Base-by-base conservation (phyloP, 1,140 invertebrate genomes). In the Cyphomyrmex costatus region DNA sequence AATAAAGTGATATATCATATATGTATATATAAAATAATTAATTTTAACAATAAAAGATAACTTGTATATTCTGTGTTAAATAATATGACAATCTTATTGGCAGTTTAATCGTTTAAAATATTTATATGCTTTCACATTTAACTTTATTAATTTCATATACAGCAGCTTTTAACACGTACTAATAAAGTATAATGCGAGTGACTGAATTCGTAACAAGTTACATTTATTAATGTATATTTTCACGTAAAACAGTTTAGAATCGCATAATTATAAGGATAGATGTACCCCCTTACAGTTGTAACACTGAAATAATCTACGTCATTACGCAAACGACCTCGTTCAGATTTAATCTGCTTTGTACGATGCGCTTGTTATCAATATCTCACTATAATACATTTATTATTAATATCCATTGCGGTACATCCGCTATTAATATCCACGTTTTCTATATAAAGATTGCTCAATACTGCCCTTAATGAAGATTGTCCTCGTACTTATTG, bases 381-480 rank as follows among this genome's bases (percentile, higher is more conserved):
- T 74, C 79, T 58, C 68, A 19, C 79, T 74, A 46, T 49, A 68
- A 83, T 61, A 73, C 66, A 24, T 74, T 83, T 83, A 68, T 83
- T 83, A 83, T 83, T 83, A 83, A 83, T 83, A 83, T 49, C 79
- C n/a, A 83, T n/a, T 36, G 79, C 46, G 8, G 53, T 53, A 60
- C 19, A 74, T 61, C 14, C 68, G 68, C 68, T 83, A 83, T 83
- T 83, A 83, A 83, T 83, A 83, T n/a, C 36, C 21, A 58, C 53
- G 14, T 7, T 61, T 83, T 83, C 36, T 24, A 73, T 83, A 60
- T 60, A 83, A 53, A 74, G 66, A 70, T 30, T 80, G 78, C 78
- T 80, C 77, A 66, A 60, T 82, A 33, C 19, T 46, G 79, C 24
- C 53, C 66, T 82, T 73, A 73, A 60, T 66, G 19, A 82, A 42